Evolutionary conservation across 2,888 invertebrate species (phyloP).

Genomic region (Volucella zonaria): DNA sequence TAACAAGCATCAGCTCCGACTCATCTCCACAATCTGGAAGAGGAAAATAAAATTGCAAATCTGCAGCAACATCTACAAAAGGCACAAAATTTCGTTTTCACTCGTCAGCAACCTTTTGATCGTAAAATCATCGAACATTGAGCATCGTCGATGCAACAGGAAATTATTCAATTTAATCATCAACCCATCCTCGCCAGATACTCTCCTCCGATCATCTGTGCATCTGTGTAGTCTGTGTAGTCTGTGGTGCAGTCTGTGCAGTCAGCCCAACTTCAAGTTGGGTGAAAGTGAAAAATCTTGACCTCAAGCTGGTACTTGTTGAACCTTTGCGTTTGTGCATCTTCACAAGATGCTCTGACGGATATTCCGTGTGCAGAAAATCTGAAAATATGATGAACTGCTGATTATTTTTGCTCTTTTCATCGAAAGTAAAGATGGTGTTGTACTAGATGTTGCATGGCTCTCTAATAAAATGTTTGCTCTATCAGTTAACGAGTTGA

Average conservation of each 20-base stretch:
- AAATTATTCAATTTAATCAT: constrained; percentile 70
- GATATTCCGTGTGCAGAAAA: too few relatives aligned
- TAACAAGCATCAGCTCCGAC: not conserved
- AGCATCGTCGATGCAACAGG: constrained; percentile 60
- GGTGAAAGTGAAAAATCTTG: constrained; percentile 69
- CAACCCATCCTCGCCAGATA: constrained; percentile 48
- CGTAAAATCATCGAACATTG: constrained; percentile 51
- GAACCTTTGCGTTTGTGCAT: constrained; percentile 43
- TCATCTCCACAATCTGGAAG: not conserved
- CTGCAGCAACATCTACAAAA: constrained; percentile 16
- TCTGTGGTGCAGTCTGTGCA: too few relatives aligned
- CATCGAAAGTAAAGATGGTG: constrained; percentile 50
- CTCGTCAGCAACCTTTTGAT: constrained; percentile 55
- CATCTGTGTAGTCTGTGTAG: not conserved
- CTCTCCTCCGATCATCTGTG: constrained; percentile 3
- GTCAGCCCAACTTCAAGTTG: too few relatives aligned
- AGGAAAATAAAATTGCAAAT: not conserved
- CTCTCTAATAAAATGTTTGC: constrained; percentile 22
- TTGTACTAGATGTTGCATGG: not conserved
- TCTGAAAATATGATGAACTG: constrained; percentile 35
- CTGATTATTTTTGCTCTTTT: constrained; percentile 30
- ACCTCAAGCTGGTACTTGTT: constrained; percentile 60
- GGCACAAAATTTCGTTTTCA: constrained; percentile 45
- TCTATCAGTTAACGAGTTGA: not conserved
- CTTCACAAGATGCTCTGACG: constrained; percentile 15